phyloP scores from a whole-genome alignment of 2,888 invertebrate species.

The Agrochola circellaris region DNA sequence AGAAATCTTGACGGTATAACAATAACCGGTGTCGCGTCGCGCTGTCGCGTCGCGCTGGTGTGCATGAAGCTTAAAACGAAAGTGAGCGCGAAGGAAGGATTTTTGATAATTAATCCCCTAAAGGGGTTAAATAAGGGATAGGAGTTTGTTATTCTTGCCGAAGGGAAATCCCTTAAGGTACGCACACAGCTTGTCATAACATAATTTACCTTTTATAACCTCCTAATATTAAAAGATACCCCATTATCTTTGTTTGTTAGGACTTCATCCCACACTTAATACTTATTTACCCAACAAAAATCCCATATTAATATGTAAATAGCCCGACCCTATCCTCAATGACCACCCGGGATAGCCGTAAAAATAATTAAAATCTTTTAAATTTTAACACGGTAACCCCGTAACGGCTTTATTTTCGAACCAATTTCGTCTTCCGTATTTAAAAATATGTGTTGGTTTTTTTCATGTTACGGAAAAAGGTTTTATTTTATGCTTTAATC shows the following conservation, averaged over 20 bases:
- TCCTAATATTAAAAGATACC: slow-evolving; percentile 9
- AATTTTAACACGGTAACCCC: slow-evolving; percentile 45
- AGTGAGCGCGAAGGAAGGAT: too few relatives aligned
- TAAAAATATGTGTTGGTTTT: slow-evolving; percentile 26
- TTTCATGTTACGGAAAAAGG: slow-evolving; percentile 20
- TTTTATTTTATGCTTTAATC: slow-evolving; percentile 20
- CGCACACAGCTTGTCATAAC: too few relatives aligned
- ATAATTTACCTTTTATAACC: too few relatives aligned
- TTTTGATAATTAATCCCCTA: too few relatives aligned
- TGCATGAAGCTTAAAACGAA: too few relatives aligned
- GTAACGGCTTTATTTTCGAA: slow-evolving; percentile 52
- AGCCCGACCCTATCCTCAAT: slow-evolving; percentile 39
- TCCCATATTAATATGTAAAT: slow-evolving; percentile 61
- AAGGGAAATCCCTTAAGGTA: too few relatives aligned
- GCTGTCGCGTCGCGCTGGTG: too few relatives aligned
- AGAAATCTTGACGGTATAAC: too few relatives aligned
- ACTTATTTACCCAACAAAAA: slow-evolving; percentile 50
- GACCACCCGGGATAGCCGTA: slow-evolving; percentile 16
- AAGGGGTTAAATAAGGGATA: too few relatives aligned
- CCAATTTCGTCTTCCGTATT: slow-evolving; percentile 25
- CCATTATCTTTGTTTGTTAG: slow-evolving; percentile 15
- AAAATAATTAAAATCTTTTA: slow-evolving; percentile 64
- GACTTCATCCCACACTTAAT: slow-evolving; percentile 29
- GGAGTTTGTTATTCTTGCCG: too few relatives aligned
- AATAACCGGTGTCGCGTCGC: too few relatives aligned